phyloP scores from a whole-genome alignment of 2,888 invertebrate species.

The Nomada ruficornis region DNA sequence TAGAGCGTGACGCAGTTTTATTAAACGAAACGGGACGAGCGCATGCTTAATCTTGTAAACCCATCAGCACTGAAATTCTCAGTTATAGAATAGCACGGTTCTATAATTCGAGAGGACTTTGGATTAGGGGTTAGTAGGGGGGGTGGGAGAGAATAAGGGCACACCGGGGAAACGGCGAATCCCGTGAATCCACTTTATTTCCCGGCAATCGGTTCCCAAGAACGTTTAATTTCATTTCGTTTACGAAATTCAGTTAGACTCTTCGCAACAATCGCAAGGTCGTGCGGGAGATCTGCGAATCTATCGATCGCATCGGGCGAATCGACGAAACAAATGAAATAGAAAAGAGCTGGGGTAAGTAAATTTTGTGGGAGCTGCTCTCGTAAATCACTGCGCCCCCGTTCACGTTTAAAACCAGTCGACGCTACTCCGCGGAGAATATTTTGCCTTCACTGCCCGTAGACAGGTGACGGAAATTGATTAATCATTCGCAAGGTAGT shows the following conservation, averaged over 20 bases:
- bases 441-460: too few species aligned
- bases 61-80: conserved; percentile 1
- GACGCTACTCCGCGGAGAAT: too few species aligned
- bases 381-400: neutral
- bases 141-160: too few species aligned
- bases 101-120: neutral
- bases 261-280: neutral
- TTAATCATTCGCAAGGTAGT: too few species aligned
- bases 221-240: conserved; percentile 17
- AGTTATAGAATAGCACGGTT: neutral
- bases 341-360: conserved; percentile 14
- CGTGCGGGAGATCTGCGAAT: conserved; percentile 11
- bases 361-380: conserved; percentile 16
- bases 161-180: neutral
- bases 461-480: too few species aligned
- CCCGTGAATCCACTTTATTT: conserved; percentile 6
- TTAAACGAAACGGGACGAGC: conserved; percentile 24
- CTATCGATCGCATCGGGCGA: conserved; percentile 27
- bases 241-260: conserved; percentile 14
- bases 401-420: conserved; percentile 1
- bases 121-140: neutral
- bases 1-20: conserved; percentile 6
- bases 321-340: conserved; percentile 24
- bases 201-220: neutral
- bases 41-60: conserved; percentile 14